Conservation (phyloP, 2,888 invertebrate genomes). For the Cartodere bifasciata region DNA sequence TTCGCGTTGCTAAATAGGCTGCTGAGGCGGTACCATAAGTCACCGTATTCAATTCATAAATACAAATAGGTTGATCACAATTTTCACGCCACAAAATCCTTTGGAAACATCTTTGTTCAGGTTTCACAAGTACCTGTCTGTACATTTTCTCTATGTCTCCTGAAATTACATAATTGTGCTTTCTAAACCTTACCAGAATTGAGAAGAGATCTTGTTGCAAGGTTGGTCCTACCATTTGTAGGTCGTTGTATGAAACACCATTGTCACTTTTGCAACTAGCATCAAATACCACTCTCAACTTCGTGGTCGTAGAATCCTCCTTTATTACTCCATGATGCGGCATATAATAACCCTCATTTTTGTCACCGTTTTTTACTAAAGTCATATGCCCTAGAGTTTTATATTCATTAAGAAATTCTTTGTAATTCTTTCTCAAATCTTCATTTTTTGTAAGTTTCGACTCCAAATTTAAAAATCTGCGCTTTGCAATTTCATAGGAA, state of each 20-base stretch:
- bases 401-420: no score
- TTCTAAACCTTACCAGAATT: constrained; percentile 12
- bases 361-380: no score
- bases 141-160: constrained; percentile 16
- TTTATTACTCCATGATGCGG: constrained; percentile 1
- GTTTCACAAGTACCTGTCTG: constrained; percentile 12
- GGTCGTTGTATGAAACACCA: constrained; percentile 13
- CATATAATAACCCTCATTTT: background rate
- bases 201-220: constrained; percentile 13
- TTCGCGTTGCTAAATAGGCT: constrained; percentile 8
- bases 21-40: constrained; percentile 11
- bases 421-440: no score
- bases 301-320: background rate
- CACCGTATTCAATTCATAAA: constrained; percentile 13
- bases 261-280: constrained; percentile 8
- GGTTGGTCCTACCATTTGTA: constrained; percentile 8
- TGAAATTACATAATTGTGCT: constrained; percentile 11
- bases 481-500: no score
- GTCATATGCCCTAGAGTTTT: constrained; percentile 5
- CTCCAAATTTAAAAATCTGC: no score
- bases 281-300: constrained; percentile 6
- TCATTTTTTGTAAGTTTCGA: no score
- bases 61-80: constrained; percentile 10
- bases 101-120: constrained; percentile 11
- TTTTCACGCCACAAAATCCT: constrained; percentile 13